phyloP scores from a whole-genome alignment of 1,140 invertebrate species.

The Bombus breviceps region DNA sequence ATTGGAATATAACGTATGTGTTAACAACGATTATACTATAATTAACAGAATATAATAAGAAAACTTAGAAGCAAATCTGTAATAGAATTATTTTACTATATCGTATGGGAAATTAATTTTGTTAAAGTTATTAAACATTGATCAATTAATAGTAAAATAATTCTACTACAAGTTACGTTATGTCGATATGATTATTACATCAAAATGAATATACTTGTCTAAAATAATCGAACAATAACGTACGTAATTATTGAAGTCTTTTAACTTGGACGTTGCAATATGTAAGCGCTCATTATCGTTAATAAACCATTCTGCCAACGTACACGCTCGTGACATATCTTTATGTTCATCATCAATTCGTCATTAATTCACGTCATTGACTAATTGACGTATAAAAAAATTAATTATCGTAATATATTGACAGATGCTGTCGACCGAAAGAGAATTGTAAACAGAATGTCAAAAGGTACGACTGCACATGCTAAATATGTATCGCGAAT shows the following conservation, averaged over 20 bases:
- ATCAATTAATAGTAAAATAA: neutral
- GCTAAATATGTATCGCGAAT: too few relatives aligned
- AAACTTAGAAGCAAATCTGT: neutral
- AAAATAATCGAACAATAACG: neutral
- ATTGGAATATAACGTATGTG: neutral
- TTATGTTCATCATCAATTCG: neutral
- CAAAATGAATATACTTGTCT: neutral
- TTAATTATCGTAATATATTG: neutral
- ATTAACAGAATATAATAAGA: neutral
- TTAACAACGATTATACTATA: neutral
- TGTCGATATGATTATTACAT: neutral
- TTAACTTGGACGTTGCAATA: neutral
- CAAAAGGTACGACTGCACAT: neutral
- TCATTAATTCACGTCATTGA: neutral
- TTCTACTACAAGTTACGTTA: neutral
- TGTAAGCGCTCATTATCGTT: neutral
- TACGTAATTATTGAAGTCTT: neutral
- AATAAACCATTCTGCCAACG: conserved; percentile 4
- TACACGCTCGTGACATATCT: neutral
- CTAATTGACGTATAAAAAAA: neutral
- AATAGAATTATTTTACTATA: neutral
- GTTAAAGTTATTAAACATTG: neutral
- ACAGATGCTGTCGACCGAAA: neutral
- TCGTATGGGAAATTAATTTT: neutral
- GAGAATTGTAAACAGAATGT: neutral